Base-by-base conservation (phyloP, 2,888 invertebrate genomes). In the Sminthurides aquaticus region DNA sequence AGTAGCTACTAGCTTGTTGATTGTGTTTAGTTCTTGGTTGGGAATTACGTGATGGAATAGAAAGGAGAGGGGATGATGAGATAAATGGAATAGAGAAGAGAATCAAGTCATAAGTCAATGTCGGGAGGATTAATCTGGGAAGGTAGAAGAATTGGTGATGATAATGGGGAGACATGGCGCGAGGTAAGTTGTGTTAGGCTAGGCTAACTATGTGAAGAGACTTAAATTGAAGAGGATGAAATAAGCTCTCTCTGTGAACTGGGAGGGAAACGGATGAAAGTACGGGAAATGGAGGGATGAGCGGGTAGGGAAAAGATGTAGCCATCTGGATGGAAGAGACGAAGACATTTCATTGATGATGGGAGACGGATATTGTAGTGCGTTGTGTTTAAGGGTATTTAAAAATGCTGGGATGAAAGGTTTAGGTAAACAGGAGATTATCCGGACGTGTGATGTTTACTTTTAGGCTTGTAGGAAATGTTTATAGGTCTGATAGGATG, bases 71-170 rank as follows among this genome's bases (percentile, higher is more conserved):
- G 52, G 52, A 52, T 52, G 22, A 52, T 18, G 52, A 52, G 52
- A 52, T 52, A 52, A 52, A 52, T 52, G 20, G 5, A 5, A 34
- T 15, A 34, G 61, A 29, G 61, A 54, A 54, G 26, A 49, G 49
- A 66, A 67, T 67, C 55, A 67, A 65, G 67, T 63, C 65, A 67
- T 67, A 67, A 67, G 60, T 67, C 65, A 67, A 65, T 65, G 67
- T 67, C 67, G 59, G 54, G 25, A 58, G 57, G 28, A 56, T 64
- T 62, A 60, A 67, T 67, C 67, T 65, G 60, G 64, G 54, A 67
- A 62, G 61, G 67, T 67, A 60, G 64, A n/a, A n/a, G n/a, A 60
- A 61, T 52, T 20, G 52, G 52, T 52, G 52, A 52, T 15, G 52
- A 34, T 34, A 34, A 34, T 34, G 43, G 43, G 43, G 15, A 34